Evolutionary conservation across 2,113 vertebrate species (phyloP).

Genomic region (Lathamus discolor): DNA sequence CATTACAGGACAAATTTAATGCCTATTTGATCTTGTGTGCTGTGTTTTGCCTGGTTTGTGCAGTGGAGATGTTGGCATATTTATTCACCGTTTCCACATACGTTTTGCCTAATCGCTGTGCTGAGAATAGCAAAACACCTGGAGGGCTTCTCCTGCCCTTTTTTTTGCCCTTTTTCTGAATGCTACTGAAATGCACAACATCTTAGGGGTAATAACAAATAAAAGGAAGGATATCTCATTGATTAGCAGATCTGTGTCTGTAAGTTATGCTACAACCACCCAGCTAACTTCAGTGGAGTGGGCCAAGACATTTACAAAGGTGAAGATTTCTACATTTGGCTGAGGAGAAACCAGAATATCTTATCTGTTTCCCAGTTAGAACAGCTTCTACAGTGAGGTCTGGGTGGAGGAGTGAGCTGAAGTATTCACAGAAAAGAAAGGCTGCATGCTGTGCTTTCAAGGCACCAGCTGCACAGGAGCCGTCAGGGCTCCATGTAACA

Average conservation of each 20-base stretch:
- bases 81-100: background rate
- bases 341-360: background rate
- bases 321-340: background rate
- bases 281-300: background rate
- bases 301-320: background rate
- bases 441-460: background rate
- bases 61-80: background rate
- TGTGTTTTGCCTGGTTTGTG: background rate
- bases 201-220: background rate
- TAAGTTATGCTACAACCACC: background rate
- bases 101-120: background rate
- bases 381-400: background rate
- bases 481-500: background rate
- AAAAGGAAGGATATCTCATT: background rate
- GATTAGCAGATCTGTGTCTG: background rate
- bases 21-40: background rate
- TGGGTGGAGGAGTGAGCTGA: background rate
- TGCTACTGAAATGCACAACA: background rate
- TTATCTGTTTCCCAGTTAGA: background rate
- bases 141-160: background rate
- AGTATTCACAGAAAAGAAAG: background rate
- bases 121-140: background rate
- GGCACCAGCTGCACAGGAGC: constrained; percentile 53
- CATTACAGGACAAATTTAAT: background rate
- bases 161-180: background rate